phyloP scores from a whole-genome alignment of 2,888 invertebrate species.

The Penaeus monodon region DNA sequence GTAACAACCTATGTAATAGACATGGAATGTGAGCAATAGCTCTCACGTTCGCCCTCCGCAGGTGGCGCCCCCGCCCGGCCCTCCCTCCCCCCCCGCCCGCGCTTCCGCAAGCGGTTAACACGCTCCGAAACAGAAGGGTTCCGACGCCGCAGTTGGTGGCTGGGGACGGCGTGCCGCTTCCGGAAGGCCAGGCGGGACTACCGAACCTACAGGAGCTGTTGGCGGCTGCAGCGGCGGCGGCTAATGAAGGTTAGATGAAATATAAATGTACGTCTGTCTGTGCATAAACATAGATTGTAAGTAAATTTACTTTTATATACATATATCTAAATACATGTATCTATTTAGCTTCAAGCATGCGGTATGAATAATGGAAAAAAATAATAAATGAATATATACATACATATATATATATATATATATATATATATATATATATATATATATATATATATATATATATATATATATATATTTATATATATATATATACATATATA shows the following conservation, averaged over 20 bases:
- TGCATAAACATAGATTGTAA: neutral
- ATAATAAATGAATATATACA: neutral
- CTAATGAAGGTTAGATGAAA: neutral
- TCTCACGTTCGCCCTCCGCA: no score
- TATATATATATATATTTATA: slow-evolving; percentile 41
- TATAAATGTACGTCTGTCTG: neutral
- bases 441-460: slow-evolving; percentile 45
- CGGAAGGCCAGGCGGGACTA: no score
- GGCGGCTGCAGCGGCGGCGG: no score
- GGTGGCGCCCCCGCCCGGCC: no score
- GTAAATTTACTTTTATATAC: slow-evolving; percentile 1
- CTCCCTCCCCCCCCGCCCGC: no score
- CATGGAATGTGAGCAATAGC: no score
- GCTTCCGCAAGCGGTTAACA: no score
- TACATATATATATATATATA: slow-evolving; percentile 16
- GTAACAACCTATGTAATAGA: no score
- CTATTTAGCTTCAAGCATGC: neutral
- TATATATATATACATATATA: slow-evolving; percentile 42
- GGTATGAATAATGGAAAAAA: neutral
- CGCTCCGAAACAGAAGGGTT: no score
- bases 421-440: slow-evolving; percentile 28
- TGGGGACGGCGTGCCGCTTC: no score
- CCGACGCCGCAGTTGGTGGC: no score
- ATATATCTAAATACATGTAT: slow-evolving; percentile 31
- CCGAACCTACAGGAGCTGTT: no score